Evolutionary conservation across 2,888 invertebrate genomes (phyloP), one percentile per base, ranked within the genome.

Genomic region (Nemotelus nigrinus): DNA sequence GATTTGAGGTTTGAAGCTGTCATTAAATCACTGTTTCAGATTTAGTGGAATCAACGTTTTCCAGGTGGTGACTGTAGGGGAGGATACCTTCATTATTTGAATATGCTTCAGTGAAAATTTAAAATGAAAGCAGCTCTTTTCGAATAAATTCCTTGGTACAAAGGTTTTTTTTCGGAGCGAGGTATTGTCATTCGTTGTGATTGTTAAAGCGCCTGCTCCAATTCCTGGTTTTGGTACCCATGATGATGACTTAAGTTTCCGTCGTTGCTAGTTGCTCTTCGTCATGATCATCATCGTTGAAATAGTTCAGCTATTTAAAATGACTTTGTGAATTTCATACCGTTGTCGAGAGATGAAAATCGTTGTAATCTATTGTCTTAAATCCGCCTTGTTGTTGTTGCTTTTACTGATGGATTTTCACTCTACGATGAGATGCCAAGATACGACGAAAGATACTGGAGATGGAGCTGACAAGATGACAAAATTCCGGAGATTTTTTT

Each of bases 241-340:
- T 25, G 25, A 25, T 25, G 25, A 25, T 25, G 25, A 25, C 25
- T 25, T 25, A 25, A 25, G 25, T 25, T 25, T 25, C 25, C 25
- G 25, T 25, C 25, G 25, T 25, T 25, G 25, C 25, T 25, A 0
- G 25, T 25, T 25, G 25, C 25, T 25, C 25, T 1, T 25, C 25
- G 25, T 25, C 25, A 25, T 25, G 25, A 25, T 3, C n/a, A 44
- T 25, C 45, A 67, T 67, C n/a, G 67, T 67, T 67, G 25, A 3
- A 67, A 67, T 67, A 67, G 47, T 67, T 67, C 2, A 67, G 67
- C 67, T 25, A 48, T 47, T 67, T 50, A 48, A 25, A 65, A 43
- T 63, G 39, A 43, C 63, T 63, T 63, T 63, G 63, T 43, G 47
- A 67, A 67, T 67, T 67, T 67, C 25, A 10, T 48, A 48, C 48